Conservation (phyloP, 2,797 vertebrate genomes). For the Scolopax rusticola region DNA sequence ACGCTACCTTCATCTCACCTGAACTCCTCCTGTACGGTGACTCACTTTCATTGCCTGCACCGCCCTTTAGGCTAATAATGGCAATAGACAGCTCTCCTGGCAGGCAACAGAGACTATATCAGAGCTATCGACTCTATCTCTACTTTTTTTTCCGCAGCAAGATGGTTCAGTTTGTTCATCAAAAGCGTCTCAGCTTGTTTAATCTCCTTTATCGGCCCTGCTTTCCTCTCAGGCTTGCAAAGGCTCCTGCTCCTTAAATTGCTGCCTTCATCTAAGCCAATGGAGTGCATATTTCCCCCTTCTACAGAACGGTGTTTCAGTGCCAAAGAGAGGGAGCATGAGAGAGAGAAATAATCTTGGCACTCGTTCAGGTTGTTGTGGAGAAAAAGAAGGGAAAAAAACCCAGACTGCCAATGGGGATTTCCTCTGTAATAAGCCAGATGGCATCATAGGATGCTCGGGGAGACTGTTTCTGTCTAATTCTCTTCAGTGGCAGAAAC, state of each 20-base stretch:
- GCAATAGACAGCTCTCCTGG: neutral
- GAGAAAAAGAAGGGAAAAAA: conserved; percentile 53
- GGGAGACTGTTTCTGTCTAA: conserved; percentile 67
- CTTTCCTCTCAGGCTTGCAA: conserved; percentile 41
- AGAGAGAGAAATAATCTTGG: conserved; percentile 67
- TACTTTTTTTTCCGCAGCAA: conserved; percentile 21
- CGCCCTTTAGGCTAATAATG: conserved; percentile 13
- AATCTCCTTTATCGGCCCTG: conserved; percentile 43
- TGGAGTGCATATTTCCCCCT: conserved; percentile 11
- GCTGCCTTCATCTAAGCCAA: conserved; percentile 37
- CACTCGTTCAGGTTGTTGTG: conserved; percentile 54
- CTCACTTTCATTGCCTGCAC: neutral
- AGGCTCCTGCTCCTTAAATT: conserved; percentile 47
- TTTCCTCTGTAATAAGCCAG: conserved; percentile 74
- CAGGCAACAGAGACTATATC: neutral
- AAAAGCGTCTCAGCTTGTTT: conserved; percentile 53
- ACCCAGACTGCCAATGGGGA: conserved; percentile 59
- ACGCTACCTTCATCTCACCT: conserved; percentile 4
- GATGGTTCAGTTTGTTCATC: conserved; percentile 52
- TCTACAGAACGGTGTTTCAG: neutral
- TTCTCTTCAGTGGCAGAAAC: conserved; percentile 60
- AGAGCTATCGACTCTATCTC: neutral
- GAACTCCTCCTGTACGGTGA: neutral
- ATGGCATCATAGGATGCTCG: conserved; percentile 72
- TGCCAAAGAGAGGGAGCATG: conserved; percentile 41